Base-by-base conservation (phyloP, 1,140 invertebrate genomes). In the Ridgeia piscesae region DNA sequence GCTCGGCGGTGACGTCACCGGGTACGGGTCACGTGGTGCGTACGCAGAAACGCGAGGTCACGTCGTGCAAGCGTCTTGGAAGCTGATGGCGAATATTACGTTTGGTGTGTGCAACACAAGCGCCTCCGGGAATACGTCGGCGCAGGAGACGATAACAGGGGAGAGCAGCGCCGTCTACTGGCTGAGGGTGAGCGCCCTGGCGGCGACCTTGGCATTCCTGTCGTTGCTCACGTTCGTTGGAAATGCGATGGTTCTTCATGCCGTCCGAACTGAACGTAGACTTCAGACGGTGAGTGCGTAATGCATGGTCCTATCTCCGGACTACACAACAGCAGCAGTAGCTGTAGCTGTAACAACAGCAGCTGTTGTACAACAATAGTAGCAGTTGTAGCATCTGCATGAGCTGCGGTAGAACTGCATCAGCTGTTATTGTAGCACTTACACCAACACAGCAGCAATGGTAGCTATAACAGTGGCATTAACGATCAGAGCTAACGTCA, bases 221-320 rank as follows among this genome's bases (percentile, higher is more conserved):
- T 95, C 94, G 93, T 92, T 95, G 0, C 91, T 95, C 6, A 95
- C 95, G 27, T 93, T 94, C 34, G 93, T 95, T 35, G 95, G 95
- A 8, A 95, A 95, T 91, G 94, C 95, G 14, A 94, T 95, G 94
- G 95, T 95, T 1, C 93, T 95, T 34, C 94, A 95, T 91, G 95
- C 95, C n/a, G 95, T 95, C 0, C 34, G 94, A 14, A 95, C 95
- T 9, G 95, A 95, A 92, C 93, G 94, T 27, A 92, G 94, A 35
- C 93, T 95, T 21, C 95, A 95, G 92, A 94, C 95, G 91, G 95
- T 95, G 93, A 94, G 94, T 95, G 48, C 8, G 21, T 88, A 94
- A 94, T 95, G 48, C 8, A 34, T 88, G 2, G 1, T 34, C 17
- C 6, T 90, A 33, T 90, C 33, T 2, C 58, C 58, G 27, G 58